Evolutionary conservation across 37 sponge, comb jelly and placozoan genomes (phyloP).

Genomic region (Haliclona indistincta): DNA sequence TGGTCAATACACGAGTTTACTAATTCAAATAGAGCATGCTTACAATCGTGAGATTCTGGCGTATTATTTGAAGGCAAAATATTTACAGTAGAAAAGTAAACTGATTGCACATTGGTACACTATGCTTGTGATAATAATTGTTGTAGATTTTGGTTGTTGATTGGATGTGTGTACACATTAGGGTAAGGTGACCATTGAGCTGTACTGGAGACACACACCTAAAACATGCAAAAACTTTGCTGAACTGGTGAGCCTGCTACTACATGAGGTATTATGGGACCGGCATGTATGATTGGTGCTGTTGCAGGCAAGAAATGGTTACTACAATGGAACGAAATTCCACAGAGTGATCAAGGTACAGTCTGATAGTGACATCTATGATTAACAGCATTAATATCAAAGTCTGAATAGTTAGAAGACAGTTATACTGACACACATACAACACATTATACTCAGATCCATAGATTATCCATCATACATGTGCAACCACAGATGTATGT

Average conservation of each 20-base stretch:
- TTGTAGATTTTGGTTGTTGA: not conserved
- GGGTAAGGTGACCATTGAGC: constrained; percentile 83
- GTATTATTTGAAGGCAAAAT: too few species aligned
- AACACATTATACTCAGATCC: not conserved
- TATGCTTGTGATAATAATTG: not conserved
- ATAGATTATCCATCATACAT: constrained; percentile 1
- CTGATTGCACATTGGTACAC: too few species aligned
- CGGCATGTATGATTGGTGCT: not conserved
- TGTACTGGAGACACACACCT: constrained; percentile 98
- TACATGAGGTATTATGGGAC: not conserved
- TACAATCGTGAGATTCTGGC: too few species aligned
- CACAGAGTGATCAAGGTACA: constrained; percentile 91
- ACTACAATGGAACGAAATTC: constrained; percentile 89
- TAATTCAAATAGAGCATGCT: not conserved
- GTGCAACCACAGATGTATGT: not conserved
- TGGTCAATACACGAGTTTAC: constrained; percentile 37
- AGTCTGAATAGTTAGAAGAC: not conserved
- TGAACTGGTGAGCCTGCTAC: constrained; percentile 54
- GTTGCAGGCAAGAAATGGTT: constrained; percentile 73
- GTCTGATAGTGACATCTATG: not conserved
- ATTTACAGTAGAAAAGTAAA: too few species aligned
- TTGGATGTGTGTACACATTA: too few species aligned
- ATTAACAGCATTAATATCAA: not conserved
- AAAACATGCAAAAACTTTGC: constrained; percentile 93
- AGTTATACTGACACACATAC: not conserved